phyloP scores from a whole-genome alignment of 2,113 vertebrate species.

The Trinectes maculatus region DNA sequence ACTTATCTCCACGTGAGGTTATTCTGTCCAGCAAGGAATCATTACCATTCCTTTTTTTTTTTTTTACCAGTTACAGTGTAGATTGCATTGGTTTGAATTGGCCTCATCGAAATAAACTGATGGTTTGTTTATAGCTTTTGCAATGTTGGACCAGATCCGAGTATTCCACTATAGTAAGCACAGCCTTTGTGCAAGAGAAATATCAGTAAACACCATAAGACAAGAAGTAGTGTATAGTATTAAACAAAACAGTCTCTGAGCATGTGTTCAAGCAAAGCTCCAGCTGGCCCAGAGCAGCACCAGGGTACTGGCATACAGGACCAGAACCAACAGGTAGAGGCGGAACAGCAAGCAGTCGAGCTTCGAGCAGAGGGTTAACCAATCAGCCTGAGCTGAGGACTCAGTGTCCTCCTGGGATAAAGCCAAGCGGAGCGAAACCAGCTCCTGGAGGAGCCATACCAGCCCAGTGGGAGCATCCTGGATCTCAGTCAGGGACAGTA shows the following conservation, averaged over 20 bases:
- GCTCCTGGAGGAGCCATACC: conserved; percentile 82
- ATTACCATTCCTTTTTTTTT: too few species aligned
- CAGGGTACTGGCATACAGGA: conserved; percentile 80
- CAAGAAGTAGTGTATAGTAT: not conserved
- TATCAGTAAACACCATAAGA: not conserved
- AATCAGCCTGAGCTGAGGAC: conserved; percentile 67
- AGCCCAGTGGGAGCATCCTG: conserved; percentile 61
- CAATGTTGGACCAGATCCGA: too few species aligned
- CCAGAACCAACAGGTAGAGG: conserved; percentile 81
- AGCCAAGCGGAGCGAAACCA: conserved; percentile 75
- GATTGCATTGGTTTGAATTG: too few species aligned
- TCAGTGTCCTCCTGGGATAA: conserved; percentile 78
- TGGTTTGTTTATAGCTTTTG: too few species aligned
- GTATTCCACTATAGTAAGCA: too few species aligned
- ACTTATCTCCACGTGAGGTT: too few species aligned
- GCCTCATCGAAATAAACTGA: too few species aligned
- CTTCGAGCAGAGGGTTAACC: conserved; percentile 83
- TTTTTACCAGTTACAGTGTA: too few species aligned
- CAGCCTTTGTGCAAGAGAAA: too few species aligned
- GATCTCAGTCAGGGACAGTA: conserved; percentile 74
- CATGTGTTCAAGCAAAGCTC: conserved; percentile 75
- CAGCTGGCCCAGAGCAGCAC: conserved; percentile 85
- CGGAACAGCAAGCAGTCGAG: conserved; percentile 85
- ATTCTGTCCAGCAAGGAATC: too few species aligned
- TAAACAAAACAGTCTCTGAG: not conserved